A percentile compares a stretch with the other conserved stretches of the same genome.
These are phyloP conservation scores for Campoletis sonorensis DNA, from an alignment of 1,140 invertebrate species.

Conservation along the genomic window DNA sequence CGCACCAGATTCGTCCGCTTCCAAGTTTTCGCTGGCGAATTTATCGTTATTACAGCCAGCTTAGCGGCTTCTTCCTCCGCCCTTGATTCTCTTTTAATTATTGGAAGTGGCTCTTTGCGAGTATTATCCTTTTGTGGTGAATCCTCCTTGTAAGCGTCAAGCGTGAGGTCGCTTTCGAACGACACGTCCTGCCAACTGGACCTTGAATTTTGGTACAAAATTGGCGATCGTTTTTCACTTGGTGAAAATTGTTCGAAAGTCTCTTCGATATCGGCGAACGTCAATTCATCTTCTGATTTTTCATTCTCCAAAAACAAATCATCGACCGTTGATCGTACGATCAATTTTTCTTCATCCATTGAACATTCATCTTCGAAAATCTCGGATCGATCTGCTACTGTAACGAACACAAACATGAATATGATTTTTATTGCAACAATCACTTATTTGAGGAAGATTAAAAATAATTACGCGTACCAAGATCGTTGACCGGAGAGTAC, in stretches of 20 bases:
- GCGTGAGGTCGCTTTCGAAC: neutral
- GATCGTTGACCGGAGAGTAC: no score
- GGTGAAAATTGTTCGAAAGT: conserved; percentile 61
- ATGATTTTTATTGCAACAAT: no score
- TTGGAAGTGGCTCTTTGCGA: neutral
- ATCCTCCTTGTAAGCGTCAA: neutral
- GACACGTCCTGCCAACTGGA: neutral
- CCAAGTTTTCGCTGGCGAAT: neutral
- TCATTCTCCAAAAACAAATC: conserved; percentile 68
- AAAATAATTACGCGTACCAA: no score
- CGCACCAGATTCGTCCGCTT: neutral
- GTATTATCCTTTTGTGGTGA: neutral
- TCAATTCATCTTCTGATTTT: conserved; percentile 70
- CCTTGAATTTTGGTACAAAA: conserved; percentile 5
- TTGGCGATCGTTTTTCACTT: neutral
- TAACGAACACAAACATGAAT: no score
- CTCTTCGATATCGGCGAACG: conserved; percentile 70
- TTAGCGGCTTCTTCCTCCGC: neutral
- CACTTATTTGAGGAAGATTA: no score
- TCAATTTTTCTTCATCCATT: conserved; percentile 56
- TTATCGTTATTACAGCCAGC: neutral
- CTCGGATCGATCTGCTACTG: conserved; percentile 15
- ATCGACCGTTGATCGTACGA: conserved; percentile 72
- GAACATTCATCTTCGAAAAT: conserved; percentile 55
- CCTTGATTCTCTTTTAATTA: neutral